Base-by-base conservation (phyloP, 2,888 invertebrate species). In the Scaeva pyrastri region DNA sequence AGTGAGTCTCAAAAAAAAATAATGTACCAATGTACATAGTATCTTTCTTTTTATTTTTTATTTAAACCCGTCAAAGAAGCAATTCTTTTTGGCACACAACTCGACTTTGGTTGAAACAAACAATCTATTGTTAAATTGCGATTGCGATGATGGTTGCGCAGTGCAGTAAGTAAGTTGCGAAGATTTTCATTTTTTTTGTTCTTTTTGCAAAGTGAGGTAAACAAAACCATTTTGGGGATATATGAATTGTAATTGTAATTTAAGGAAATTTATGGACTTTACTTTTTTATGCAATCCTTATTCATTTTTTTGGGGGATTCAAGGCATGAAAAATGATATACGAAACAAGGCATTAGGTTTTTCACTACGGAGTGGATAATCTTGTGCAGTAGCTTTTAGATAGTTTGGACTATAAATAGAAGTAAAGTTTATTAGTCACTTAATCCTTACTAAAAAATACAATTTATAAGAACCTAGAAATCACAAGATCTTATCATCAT, bases 61-160 rank as follows among this genome's bases (percentile, higher is more conserved):
- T 8, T 81, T 76, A 36, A n/a, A 31, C 80, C 80, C 73, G 81
- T 86, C 85, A 81, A 73, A 77, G 81, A 70, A 64, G 81, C 85
- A 70, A 86, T 86, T 86, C 73, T 43, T 58, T 77, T 45, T 56
- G 16, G 72, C 75, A 80, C 75, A 80, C 76, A 45, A 68, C 76
- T 70, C n/a, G n/a, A n/a, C n/a, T n/a, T n/a, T n/a, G n/a, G n/a
- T n/a, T n/a, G n/a, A n/a, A 31, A 5, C 31, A 5, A 26, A 73
- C 85, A 73, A 68, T 73, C 81, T 73, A 81, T 85, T 85, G 85
- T 86, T 75, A 71, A 31, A 26, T 36, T 58, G 52, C 31, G 4
- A 43, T 43, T 43, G 43, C 31, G 60, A 62, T 62, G 43, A 62
- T 62, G 23, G 41, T 62, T 43, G 55, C 58, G 36, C 48, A 48